phyloP scores from a whole-genome alignment of 2,888 invertebrate genomes.

The Melinaea menophilus region DNA sequence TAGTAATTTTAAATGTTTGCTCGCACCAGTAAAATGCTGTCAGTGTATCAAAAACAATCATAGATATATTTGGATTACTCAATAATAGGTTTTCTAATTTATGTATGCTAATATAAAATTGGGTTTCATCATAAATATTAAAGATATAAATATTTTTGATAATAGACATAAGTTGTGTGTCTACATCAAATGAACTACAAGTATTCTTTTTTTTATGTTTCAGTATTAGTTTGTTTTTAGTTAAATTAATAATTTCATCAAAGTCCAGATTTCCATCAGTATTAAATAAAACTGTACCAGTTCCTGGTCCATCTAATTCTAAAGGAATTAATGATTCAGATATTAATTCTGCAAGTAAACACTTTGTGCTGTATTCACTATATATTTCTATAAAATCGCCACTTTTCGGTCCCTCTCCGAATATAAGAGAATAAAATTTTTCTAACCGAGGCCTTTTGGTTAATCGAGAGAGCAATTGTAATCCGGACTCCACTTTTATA shows the following conservation, averaged over 20 bases:
- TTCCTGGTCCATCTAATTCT: conserved; percentile 44
- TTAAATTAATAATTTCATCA: conserved; percentile 37
- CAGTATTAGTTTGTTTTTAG: conserved; percentile 40
- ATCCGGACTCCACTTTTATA: conserved; percentile 75
- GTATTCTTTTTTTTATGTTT: not conserved
- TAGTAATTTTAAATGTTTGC: conserved; percentile 61
- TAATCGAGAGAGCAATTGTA: conserved; percentile 77
- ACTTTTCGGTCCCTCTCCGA: conserved; percentile 52
- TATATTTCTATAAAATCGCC: conserved; percentile 61
- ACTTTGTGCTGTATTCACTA: conserved; percentile 44
- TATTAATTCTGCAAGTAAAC: conserved; percentile 57
- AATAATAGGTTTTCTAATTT: conserved; percentile 62
- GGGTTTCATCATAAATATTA: conserved; percentile 61
- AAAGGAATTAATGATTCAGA: conserved; percentile 51
- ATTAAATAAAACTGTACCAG: conserved; percentile 58
- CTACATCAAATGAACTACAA: conserved; percentile 24
- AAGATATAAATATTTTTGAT: conserved; percentile 51
- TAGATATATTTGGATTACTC: conserved; percentile 54
- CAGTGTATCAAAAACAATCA: conserved; percentile 65
- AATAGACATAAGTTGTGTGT: conserved; percentile 37
- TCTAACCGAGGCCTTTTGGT: conserved; percentile 58
- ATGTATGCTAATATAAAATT: conserved; percentile 62
- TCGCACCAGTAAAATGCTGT: conserved; percentile 77
- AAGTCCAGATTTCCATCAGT: conserved; percentile 65
- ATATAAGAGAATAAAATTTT: conserved; percentile 69